These are phyloP conservation scores for Anoura caudifer DNA, from an alignment of 2,113 vertebrate species.

Conservation along the genomic window DNA sequence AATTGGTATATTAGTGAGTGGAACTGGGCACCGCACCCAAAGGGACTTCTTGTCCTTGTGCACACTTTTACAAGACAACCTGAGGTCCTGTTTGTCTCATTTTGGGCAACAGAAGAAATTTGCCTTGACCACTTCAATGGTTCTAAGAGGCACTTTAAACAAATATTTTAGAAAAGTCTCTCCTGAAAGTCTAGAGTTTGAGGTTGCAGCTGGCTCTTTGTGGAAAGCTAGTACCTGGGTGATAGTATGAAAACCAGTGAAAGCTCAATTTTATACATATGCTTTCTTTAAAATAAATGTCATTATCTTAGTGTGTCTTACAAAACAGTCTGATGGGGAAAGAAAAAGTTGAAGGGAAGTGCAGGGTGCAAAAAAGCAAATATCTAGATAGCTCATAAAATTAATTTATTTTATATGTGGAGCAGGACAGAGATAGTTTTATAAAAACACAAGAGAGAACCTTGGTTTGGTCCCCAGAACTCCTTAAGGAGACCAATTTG, in stretches of 20 bases:
- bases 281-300: not conserved
- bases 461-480: not conserved
- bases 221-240: not conserved
- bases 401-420: not conserved
- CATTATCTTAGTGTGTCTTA: not conserved
- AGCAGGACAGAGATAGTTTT: not conserved
- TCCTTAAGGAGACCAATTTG: not conserved
- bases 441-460: not conserved
- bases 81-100: not conserved
- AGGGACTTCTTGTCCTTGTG: not conserved
- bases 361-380: not conserved
- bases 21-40: not conserved
- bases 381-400: not conserved
- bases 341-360: not conserved
- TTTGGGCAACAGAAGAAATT: not conserved
- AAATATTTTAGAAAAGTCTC: not conserved
- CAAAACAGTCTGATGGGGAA: not conserved
- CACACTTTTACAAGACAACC: not conserved
- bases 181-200: not conserved
- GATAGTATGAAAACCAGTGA: not conserved
- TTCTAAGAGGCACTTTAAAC: not conserved
- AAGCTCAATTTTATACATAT: not conserved
- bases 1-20: not conserved
- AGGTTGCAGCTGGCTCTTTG: not conserved
- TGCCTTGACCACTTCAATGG: not conserved